Evolutionary conservation across 2,888 invertebrate species (phyloP).

Genomic region (Acronicta alni): DNA sequence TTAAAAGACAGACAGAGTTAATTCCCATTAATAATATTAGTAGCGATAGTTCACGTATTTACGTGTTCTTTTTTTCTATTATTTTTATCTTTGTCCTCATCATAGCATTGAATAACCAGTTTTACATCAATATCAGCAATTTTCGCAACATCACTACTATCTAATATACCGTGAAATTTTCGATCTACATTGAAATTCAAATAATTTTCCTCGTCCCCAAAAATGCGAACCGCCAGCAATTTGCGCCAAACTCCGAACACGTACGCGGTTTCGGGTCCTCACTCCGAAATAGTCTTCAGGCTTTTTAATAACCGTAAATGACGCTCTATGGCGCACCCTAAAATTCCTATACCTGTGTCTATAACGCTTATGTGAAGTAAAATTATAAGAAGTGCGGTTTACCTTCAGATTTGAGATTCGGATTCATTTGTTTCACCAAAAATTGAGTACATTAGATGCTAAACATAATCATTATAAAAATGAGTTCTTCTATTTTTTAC

Average conservation of each 20-base stretch:
- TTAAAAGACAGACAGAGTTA: too few relatives aligned
- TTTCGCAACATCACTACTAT: constrained; percentile 10
- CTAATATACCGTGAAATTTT: constrained; percentile 37
- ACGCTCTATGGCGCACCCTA: constrained; percentile 46
- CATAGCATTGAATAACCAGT: neutral
- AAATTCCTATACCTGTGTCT: constrained; percentile 33
- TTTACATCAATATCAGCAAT: neutral
- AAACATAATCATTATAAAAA: too few relatives aligned
- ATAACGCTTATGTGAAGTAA: constrained; percentile 6
- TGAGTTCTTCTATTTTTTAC: too few relatives aligned
- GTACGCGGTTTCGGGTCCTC: constrained; percentile 53
- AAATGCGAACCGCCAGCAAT: constrained; percentile 34
- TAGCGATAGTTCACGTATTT: too few relatives aligned
- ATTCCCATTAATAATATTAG: too few relatives aligned
- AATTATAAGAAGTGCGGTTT: constrained; percentile 14
- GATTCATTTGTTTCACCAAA: too few relatives aligned
- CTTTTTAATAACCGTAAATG: constrained; percentile 74
- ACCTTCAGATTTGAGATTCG: neutral
- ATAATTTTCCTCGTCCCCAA: constrained; percentile 26
- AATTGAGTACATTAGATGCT: too few relatives aligned
- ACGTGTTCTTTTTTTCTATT: too few relatives aligned
- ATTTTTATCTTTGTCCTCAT: neutral
- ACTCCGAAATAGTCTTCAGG: constrained; percentile 65
- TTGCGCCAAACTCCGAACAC: constrained; percentile 46
- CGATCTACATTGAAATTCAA: constrained; percentile 42